Percentiles rank a stretch among this genome's conserved stretches.
phyloP scores from a whole-genome alignment of 2,797 vertebrate species.

The Anisognathus igniventris region DNA sequence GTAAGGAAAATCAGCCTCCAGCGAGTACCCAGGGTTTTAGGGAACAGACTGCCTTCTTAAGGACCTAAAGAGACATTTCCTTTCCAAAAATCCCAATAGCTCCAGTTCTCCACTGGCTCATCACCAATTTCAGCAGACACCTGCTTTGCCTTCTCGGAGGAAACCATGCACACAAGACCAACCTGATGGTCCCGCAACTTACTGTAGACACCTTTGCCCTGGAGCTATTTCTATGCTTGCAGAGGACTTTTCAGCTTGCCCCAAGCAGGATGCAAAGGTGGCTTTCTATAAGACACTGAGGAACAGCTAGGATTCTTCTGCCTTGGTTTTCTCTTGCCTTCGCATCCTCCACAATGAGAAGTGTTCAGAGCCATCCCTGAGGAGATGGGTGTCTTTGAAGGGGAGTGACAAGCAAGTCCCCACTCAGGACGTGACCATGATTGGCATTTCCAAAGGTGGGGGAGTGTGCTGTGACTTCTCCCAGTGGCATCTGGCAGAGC shows the following conservation, averaged over 20 bases:
- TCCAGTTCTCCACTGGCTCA: background rate
- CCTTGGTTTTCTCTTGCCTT: background rate
- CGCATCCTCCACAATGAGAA: background rate
- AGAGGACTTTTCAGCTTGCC: background rate
- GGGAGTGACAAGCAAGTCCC: conserved; percentile 6
- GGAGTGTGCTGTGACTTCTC: background rate
- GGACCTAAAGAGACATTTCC: background rate
- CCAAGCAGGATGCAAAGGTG: background rate
- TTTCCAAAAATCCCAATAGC: background rate
- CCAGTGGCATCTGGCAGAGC: background rate
- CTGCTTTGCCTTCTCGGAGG: background rate
- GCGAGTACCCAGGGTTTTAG: background rate
- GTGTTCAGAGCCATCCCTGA: background rate
- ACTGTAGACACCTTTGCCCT: background rate
- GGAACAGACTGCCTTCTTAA: background rate
- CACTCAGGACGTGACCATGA: background rate
- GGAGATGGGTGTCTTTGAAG: conserved; percentile 1
- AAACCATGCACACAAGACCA: background rate
- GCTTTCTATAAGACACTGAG: background rate
- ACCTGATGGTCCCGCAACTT: background rate
- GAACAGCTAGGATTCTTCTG: background rate
- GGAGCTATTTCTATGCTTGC: background rate
- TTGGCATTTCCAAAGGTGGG: conserved; percentile 59
- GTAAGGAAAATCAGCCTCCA: background rate
- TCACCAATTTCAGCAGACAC: background rate